Conservation (phyloP, 2,797 vertebrate genomes). For the Thunnus albacares region DNA sequence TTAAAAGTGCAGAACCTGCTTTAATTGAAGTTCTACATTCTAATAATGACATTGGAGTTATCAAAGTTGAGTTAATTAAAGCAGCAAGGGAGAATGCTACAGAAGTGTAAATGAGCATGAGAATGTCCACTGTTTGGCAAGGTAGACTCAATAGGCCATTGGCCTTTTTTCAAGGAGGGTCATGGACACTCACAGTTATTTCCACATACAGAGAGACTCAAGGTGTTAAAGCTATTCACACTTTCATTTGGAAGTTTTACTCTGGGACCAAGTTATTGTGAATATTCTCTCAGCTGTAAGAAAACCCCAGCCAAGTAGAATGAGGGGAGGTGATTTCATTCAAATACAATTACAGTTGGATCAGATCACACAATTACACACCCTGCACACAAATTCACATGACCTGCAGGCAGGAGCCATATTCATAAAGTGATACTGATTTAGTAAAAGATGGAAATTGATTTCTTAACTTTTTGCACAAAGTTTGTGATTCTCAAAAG, state of each 20-base stretch:
- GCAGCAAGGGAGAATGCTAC: conserved; percentile 43
- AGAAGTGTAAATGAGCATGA: conserved; percentile 28
- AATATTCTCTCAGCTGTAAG: conserved; percentile 47
- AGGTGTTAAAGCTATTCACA: conserved; percentile 48
- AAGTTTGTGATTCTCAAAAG: conserved; percentile 30
- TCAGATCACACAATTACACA: conserved; percentile 52
- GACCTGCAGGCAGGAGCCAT: conserved; percentile 20
- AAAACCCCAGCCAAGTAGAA: conserved; percentile 23
- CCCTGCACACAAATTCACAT: conserved; percentile 37
- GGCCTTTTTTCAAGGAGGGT: conserved; percentile 10
- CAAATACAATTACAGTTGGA: conserved; percentile 53
- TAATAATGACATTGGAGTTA: conserved; percentile 43
- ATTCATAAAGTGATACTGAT: conserved; percentile 44
- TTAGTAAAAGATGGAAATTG: conserved; percentile 59
- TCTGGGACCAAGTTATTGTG: conserved; percentile 36
- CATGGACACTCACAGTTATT: conserved; percentile 22
- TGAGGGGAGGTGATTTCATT: conserved; percentile 56
- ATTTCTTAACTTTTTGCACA: conserved; percentile 39
- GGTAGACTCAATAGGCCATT: conserved; percentile 24
- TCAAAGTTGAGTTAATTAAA: conserved; percentile 65
- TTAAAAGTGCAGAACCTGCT: conserved; percentile 41
- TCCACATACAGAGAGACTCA: conserved; percentile 11
- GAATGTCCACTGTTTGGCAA: conserved; percentile 11
- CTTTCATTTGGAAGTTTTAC: conserved; percentile 48
- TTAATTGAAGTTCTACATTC: conserved; percentile 41